Evolutionary conservation across 1,140 invertebrate species (phyloP).

Genomic region (Melipona quadrifasciata): DNA sequence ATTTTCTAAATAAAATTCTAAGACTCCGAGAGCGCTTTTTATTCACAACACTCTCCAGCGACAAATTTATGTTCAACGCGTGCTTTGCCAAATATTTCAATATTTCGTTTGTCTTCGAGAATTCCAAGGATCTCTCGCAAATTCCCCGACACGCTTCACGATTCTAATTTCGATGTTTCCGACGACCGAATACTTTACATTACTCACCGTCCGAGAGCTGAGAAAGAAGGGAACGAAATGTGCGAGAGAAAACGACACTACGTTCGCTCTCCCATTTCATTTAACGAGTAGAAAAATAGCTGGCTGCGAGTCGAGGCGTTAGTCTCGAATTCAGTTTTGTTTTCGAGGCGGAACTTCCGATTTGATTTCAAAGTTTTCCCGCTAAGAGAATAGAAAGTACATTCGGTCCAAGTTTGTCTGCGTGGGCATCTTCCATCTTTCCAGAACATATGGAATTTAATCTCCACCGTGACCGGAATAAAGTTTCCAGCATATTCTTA

Average conservation of each 20-base stretch:
- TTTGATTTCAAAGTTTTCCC: not conserved
- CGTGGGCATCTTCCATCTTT: not conserved
- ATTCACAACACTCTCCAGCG: not conserved
- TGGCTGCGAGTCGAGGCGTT: not conserved
- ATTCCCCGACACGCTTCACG: not conserved
- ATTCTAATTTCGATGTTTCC: not conserved
- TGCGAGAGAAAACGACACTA: not conserved
- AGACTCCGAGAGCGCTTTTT: not conserved
- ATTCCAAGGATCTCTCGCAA: not conserved
- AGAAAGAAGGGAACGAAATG: not conserved
- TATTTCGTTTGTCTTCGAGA: not conserved
- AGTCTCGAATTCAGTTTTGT: conserved; percentile 13
- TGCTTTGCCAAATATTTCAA: not conserved
- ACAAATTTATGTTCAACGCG: too few species aligned
- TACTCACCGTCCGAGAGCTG: too few species aligned
- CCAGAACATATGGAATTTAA: not conserved
- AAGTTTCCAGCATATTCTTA: conserved; percentile 1
- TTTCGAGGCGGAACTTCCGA: not conserved
- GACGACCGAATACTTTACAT: not conserved
- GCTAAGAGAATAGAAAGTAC: conserved; percentile 18
- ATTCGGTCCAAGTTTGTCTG: conserved; percentile 20
- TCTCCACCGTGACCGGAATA: conserved; percentile 10
- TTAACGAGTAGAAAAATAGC: not conserved
- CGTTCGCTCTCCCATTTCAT: not conserved
- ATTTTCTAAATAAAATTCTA: not conserved